A percentile compares a stretch with the other conserved stretches of the same genome.
phyloP scores from a whole-genome alignment of 1,140 invertebrate genomes.

The Luehdorfia chinensis region DNA sequence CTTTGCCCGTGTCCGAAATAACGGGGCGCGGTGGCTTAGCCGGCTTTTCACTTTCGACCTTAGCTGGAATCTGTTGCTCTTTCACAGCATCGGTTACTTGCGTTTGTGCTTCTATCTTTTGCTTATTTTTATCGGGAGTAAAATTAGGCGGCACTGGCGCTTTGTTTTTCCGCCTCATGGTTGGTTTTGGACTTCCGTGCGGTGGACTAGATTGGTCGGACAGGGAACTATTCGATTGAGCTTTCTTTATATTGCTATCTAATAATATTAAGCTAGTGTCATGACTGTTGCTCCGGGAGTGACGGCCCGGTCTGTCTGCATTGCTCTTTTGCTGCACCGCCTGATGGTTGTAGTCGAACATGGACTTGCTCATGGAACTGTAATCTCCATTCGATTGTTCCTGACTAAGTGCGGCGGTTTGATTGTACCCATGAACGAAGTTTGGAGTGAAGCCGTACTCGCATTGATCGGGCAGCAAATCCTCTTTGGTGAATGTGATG shows the following conservation, averaged over 20 bases:
- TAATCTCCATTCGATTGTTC: slow-evolving; percentile 66
- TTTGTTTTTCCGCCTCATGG: slow-evolving; percentile 83
- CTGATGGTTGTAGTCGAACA: slow-evolving; percentile 60
- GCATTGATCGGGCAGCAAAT: slow-evolving; percentile 69
- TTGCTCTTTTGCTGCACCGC: slow-evolving; percentile 19
- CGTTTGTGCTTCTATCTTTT: slow-evolving; percentile 40
- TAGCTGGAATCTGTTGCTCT: slow-evolving; percentile 35
- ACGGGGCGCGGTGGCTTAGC: slow-evolving; percentile 79
- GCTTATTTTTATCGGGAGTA: slow-evolving; percentile 59
- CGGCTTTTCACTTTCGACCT: slow-evolving; percentile 61
- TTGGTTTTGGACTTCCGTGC: slow-evolving; percentile 85
- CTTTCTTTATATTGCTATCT: slow-evolving; percentile 79
- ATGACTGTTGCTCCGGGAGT: slow-evolving; percentile 76
- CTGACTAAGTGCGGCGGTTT: slow-evolving; percentile 53
- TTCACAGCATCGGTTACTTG: slow-evolving; percentile 32
- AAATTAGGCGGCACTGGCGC: slow-evolving; percentile 82
- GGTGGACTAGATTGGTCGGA: slow-evolving; percentile 82
- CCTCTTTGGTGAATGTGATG: slow-evolving; percentile 69
- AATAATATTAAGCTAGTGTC: slow-evolving; percentile 74
- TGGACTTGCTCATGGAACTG: slow-evolving; percentile 78
- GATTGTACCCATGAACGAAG: slow-evolving; percentile 59
- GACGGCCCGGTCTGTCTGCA: slow-evolving; percentile 44
- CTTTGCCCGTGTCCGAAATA: slow-evolving; percentile 63
- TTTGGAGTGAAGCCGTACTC: slow-evolving; percentile 60
- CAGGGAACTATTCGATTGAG: slow-evolving; percentile 82